Percentiles rank a stretch among this genome's conserved stretches.
Evolutionary conservation across 1,140 invertebrate genomes (phyloP).

Genomic region (Tetranychus urticae): DNA sequence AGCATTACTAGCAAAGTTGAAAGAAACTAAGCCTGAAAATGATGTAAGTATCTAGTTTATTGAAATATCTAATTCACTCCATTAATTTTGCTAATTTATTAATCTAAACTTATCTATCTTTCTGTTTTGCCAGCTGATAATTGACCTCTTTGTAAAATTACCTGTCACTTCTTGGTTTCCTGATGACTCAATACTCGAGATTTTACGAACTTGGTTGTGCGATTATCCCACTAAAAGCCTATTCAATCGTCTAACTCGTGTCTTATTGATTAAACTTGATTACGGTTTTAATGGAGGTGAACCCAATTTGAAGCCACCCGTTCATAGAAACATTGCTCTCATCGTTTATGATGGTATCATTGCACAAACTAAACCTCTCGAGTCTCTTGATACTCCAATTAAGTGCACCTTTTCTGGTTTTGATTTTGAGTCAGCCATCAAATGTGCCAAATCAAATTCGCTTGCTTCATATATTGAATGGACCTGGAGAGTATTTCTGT

Average conservation of each 20-base stretch:
- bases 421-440: neutral
- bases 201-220: constrained; percentile 3
- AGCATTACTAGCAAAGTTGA: neutral
- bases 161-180: constrained; percentile 1
- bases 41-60: neutral
- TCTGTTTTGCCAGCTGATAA: neutral
- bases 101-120: neutral
- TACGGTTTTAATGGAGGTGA: neutral
- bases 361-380: neutral
- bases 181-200: neutral
- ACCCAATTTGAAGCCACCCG: neutral
- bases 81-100: neutral
- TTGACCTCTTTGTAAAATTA: constrained; percentile 4
- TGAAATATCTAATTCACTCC: neutral
- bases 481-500: constrained; percentile 6
- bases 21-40: neutral
- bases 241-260: constrained; percentile 4
- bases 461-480: constrained; percentile 1
- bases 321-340: constrained; percentile 2
- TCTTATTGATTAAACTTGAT: constrained; percentile 5
- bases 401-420: neutral
- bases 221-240: neutral
- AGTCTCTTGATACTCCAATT: neutral
- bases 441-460: neutral
- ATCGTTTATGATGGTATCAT: constrained; percentile 2